phyloP scores from a whole-genome alignment of 2,113 vertebrate genomes.

The Oryctolagus cuniculus region mOryCun1.1 NC_091448.1:56741001-56741500 shows the following conservation, averaged over 20 bases:
- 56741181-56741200: not conserved
- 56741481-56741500: too few relatives aligned
- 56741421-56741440: not conserved
- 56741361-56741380: not conserved
- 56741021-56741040: not conserved
- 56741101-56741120: not conserved
- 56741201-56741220: not conserved
- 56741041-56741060: not conserved
- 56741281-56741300: not conserved
- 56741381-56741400: not conserved
- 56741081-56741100: not conserved
- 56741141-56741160: too few relatives aligned
- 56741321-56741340: not conserved
- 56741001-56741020: not conserved
- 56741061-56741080: not conserved
- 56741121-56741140: not conserved
- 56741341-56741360: not conserved
- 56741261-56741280: conserved; percentile 17
- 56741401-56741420: not conserved
- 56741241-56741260: not conserved
- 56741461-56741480: too few relatives aligned
- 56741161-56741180: not conserved
- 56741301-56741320: not conserved
- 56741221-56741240: not conserved
- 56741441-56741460: not conserved